phyloP scores from a whole-genome alignment of 2,113 vertebrate species.

The Harpagus bidentatus region DNA sequence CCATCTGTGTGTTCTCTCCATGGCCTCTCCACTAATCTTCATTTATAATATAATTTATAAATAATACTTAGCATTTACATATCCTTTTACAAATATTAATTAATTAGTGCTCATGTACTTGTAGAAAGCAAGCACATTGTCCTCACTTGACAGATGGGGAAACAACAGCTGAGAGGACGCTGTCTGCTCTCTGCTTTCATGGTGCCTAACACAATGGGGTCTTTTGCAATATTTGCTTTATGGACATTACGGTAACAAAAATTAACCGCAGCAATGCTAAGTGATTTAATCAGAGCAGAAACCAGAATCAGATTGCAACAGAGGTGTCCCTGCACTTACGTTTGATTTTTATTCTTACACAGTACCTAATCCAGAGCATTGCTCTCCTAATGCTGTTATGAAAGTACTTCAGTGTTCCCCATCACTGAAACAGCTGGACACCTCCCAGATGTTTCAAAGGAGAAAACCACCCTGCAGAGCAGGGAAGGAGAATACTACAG shows the following conservation, averaged over 20 bases:
- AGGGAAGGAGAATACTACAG: not conserved
- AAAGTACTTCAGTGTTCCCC: not conserved
- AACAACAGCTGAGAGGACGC: not conserved
- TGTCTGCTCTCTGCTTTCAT: not conserved
- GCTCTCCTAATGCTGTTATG: not conserved
- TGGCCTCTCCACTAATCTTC: not conserved
- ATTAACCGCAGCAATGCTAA: not conserved
- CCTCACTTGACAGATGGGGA: constrained; percentile 27
- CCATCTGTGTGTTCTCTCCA: not conserved
- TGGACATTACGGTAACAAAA: not conserved
- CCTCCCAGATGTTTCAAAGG: not conserved
- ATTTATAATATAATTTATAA: constrained; percentile 31
- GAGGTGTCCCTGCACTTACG: not conserved
- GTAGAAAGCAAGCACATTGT: not conserved
- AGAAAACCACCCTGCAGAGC: not conserved
- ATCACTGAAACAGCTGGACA: not conserved
- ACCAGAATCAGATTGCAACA: not conserved
- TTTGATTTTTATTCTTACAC: not conserved
- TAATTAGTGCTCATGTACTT: constrained; percentile 29
- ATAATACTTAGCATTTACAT: constrained; percentile 34
- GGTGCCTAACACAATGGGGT: not conserved
- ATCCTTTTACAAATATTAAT: constrained; percentile 47
- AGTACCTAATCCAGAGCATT: not conserved
- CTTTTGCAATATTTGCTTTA: not conserved
- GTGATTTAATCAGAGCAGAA: not conserved